Base-by-base conservation (phyloP, 2,888 invertebrate species). In the Nephrotoma appendiculata region DNA sequence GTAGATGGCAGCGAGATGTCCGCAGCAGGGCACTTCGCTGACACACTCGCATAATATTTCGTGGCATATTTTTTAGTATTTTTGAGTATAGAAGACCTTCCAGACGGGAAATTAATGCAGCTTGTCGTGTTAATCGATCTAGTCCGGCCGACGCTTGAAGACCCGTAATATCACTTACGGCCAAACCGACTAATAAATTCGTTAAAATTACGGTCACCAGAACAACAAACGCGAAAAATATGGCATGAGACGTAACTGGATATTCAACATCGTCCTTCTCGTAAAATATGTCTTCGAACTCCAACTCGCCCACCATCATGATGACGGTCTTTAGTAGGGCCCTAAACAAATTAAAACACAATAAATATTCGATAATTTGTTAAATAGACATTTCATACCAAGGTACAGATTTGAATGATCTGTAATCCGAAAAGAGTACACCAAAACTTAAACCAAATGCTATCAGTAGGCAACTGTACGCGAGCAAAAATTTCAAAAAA, bases 241-340 rank as follows among this genome's bases (percentile, higher is more conserved):
- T 94, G 4, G 95, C 92, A 88, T 96, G 96, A 0, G 96, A 94
- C 0, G 96, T 96, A 9, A 94, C 93, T 0, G 95, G 94, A 90
- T 95, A 96, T 87, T 94, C 92, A 11, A 95, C 93, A 84, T 91
- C 91, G 87, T 90, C 90, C 87, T 94, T 92, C 71, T 92, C 92
- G 88, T 95, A 96, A 90, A 96, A 97, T 88, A 96, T 95, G 89
- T 96, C 96, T 90, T 97, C 96, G 88, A 96, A 96, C 90, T 96
- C 96, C 86, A 97, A 90, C 90, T 97, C 97, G 0, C 97, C 97
- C 0, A 96, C 95, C 96, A 97, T 96, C 97, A 97, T 97, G 89
- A 96, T 95, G 12, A 97, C 94, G 0, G 96, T 96, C 91, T 97
- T 96, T 0, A 97, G 91, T 0, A 96, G 89, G 0, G 91, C 90